A percentile compares a stretch with the other conserved stretches of the same genome.
These are phyloP conservation scores for Acrossocheilus fasciatus DNA, from an alignment of 2,797 vertebrate genomes.

Conservation along the genomic window DNA sequence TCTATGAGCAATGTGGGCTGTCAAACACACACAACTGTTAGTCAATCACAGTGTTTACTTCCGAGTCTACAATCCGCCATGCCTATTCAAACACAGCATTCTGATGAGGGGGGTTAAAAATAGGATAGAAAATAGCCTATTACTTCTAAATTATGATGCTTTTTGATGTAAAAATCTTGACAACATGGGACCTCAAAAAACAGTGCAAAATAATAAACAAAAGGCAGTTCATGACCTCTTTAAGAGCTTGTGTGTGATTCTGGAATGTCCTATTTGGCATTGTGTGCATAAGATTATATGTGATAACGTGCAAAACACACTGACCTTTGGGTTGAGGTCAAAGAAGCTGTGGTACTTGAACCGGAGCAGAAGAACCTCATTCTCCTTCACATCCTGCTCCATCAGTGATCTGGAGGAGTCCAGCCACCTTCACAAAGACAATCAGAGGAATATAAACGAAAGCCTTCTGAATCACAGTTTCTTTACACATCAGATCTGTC, in stretches of 20 bases:
- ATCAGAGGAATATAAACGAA: neutral
- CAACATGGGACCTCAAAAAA: no score
- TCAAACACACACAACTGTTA: no score
- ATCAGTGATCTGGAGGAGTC: slow-evolving; percentile 98
- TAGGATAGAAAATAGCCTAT: no score
- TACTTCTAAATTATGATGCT: neutral
- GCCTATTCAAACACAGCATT: no score
- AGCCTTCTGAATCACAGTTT: neutral
- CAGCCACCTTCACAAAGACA: slow-evolving; percentile 85
- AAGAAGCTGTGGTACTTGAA: slow-evolving; percentile 99
- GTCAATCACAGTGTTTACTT: no score
- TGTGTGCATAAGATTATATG: neutral
- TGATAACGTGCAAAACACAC: neutral
- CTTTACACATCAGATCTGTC: neutral
- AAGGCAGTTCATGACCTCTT: no score
- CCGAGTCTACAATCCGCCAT: no score
- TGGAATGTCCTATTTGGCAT: neutral
- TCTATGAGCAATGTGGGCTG: no score
- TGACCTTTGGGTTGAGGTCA: slow-evolving; percentile 98
- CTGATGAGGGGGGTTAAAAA: no score
- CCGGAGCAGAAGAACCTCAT: slow-evolving; percentile 94
- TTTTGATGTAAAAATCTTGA: no score
- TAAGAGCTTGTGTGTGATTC: neutral
- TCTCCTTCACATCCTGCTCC: slow-evolving; percentile 99
- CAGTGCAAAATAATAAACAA: no score